A percentile compares a stretch with the other conserved stretches of the same genome.
Evolutionary conservation across 2,888 invertebrate species (phyloP).

Genomic region (Eupeodes luniger): DNA sequence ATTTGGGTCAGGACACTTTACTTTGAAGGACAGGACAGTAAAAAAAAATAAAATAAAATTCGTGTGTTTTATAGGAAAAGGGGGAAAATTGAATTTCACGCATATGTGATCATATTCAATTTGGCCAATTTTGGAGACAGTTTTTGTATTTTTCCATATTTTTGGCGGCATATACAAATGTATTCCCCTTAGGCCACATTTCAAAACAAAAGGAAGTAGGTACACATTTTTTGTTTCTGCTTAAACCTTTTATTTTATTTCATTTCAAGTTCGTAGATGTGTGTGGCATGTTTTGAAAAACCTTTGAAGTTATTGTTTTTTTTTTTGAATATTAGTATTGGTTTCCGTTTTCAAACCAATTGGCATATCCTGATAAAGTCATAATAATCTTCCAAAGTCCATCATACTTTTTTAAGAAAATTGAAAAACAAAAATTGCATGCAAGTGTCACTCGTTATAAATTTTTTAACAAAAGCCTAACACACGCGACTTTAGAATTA

Average conservation of each 20-base stretch:
- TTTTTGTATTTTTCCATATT: constrained; percentile 34
- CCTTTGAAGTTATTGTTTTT: constrained; percentile 32
- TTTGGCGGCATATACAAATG: background rate
- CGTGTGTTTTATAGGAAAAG: constrained; percentile 32
- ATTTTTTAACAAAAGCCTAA: constrained; percentile 15
- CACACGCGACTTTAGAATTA: constrained; percentile 69
- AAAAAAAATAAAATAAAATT: constrained; percentile 24
- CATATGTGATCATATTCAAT: constrained; percentile 78
- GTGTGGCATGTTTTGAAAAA: background rate
- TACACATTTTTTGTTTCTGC: constrained; percentile 3
- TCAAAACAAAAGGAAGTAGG: constrained; percentile 31
- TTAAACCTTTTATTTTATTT: background rate
- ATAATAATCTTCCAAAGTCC: constrained; percentile 29
- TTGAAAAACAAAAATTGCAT: background rate
- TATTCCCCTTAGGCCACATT: constrained; percentile 2
- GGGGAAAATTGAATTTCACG: constrained; percentile 78
- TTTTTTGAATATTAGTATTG: background rate
- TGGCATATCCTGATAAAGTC: constrained; percentile 12
- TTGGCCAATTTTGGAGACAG: constrained; percentile 77
- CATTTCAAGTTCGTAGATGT: background rate
- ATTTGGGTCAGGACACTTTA: constrained; percentile 67
- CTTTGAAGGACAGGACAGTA: constrained; percentile 39
- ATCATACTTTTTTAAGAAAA: background rate
- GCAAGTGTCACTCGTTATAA: constrained; percentile 60
- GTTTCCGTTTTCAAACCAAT: background rate